Conservation (phyloP, 2,113 vertebrate genomes). For the Dryoscopus gambensis region DNA sequence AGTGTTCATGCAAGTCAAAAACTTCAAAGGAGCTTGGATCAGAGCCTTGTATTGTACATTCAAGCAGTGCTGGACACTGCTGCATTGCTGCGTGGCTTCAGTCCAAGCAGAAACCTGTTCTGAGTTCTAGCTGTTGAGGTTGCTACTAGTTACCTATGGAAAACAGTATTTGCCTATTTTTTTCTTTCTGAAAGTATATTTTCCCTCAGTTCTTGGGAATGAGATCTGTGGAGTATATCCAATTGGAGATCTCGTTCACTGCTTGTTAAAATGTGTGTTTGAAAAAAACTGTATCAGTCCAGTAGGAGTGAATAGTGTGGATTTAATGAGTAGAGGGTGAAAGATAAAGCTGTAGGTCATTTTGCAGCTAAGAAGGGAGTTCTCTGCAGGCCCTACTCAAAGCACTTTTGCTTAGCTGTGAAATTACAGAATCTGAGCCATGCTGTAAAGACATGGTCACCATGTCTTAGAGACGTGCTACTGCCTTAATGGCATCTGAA, state of each 20-base stretch:
- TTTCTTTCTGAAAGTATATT: background rate
- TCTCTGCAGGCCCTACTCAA: background rate
- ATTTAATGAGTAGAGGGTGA: background rate
- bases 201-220: background rate
- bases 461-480: background rate
- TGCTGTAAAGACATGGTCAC: background rate
- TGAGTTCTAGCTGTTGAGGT: background rate
- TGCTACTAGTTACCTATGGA: background rate
- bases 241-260: background rate
- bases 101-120: constrained; percentile 21
- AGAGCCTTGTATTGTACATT: constrained; percentile 1
- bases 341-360: background rate
- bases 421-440: background rate
- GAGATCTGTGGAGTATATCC: background rate
- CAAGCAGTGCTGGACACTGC: background rate
- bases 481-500: background rate
- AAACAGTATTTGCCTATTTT: background rate
- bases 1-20: background rate
- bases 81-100: background rate
- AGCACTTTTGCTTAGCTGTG: background rate
- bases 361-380: background rate
- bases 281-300: background rate
- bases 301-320: background rate
- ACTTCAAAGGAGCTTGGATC: constrained; percentile 5
- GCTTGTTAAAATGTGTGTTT: background rate